Base-by-base conservation (phyloP, 1,140 invertebrate genomes). In the Drosophila cardini region DNA sequence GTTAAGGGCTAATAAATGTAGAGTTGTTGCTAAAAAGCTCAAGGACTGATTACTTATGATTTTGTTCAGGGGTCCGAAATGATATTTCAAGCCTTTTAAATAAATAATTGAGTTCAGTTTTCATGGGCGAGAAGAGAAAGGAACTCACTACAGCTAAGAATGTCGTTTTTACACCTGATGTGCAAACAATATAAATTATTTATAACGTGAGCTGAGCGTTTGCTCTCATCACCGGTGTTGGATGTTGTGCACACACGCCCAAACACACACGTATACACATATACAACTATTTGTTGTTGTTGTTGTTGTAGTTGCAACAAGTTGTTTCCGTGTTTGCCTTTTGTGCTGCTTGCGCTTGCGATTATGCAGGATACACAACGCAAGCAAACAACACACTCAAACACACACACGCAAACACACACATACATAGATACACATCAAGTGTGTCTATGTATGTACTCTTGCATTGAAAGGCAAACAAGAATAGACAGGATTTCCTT, bases 181-280 rank as follows among this genome's bases (percentile, higher is more conserved):
- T 45, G 78, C 78, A 86, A 86, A 86, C 82, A 85, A 72, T 64
- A 86, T 85, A 86, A 78, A 85, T 85, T 69, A 82, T 86, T 86
- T 86, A 85, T 85, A 82, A 75, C 83, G 60, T 76, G 36, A 69
- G 58, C 42, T 70, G 38, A 57, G 48, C 46, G 58, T 5, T 16
- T 32, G 15, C 71, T 21, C 16, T 45, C 53, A 50, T 56, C 50
- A 69, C 48, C 48, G 30, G 13, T 50, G 8, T 11, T 13, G 48
- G 26, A 65, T 43, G 30, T 48, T 57, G 52, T 64, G 57, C 60
- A 43, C 43, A 63, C 46, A 58, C 55, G 69, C 21, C 52, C 18
- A 26, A 1, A 16, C 2, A 43, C 4, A 34, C 36, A 60, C 34
- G 38, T 46, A 65, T 55, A 65, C 40, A 48, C 40, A 67, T 34